Evolutionary conservation across 2,113 vertebrate genomes (phyloP).

Genomic region (Python bivittatus): DNA sequence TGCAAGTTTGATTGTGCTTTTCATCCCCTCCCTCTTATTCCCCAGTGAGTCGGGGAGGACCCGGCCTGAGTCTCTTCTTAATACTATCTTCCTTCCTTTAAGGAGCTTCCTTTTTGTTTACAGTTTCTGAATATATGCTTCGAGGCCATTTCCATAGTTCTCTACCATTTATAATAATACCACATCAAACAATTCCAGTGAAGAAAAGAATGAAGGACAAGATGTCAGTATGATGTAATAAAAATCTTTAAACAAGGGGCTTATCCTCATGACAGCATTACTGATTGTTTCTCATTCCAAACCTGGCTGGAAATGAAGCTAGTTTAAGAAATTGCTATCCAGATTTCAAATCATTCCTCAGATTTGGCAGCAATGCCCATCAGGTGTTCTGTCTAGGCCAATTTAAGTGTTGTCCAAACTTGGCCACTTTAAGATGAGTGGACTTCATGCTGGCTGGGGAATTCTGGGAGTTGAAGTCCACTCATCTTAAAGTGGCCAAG

Average conservation of each 20-base stretch:
- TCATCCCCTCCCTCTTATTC: neutral
- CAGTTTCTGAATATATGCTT: neutral
- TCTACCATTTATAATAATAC: neutral
- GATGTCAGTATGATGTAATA: neutral
- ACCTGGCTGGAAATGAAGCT: neutral
- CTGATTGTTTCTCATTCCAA: neutral
- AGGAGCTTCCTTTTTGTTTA: neutral
- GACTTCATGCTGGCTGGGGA: too few species aligned
- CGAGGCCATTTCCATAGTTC: neutral
- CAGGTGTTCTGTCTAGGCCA: neutral
- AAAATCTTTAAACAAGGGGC: neutral
- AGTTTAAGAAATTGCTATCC: neutral
- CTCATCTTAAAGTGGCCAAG: too few species aligned
- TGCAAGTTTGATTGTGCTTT: neutral
- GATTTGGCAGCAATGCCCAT: neutral
- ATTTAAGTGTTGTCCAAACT: too few species aligned
- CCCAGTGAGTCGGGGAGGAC: neutral
- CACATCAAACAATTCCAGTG: neutral
- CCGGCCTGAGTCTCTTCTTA: neutral
- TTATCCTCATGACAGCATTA: neutral
- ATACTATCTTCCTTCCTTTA: neutral
- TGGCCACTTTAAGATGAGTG: too few species aligned
- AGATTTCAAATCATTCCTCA: neutral
- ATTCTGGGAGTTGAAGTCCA: too few species aligned
- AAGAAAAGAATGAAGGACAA: neutral